Evolutionary conservation across 1,140 invertebrate genomes (phyloP).

Genomic region (Drosophila repleta): DNA sequence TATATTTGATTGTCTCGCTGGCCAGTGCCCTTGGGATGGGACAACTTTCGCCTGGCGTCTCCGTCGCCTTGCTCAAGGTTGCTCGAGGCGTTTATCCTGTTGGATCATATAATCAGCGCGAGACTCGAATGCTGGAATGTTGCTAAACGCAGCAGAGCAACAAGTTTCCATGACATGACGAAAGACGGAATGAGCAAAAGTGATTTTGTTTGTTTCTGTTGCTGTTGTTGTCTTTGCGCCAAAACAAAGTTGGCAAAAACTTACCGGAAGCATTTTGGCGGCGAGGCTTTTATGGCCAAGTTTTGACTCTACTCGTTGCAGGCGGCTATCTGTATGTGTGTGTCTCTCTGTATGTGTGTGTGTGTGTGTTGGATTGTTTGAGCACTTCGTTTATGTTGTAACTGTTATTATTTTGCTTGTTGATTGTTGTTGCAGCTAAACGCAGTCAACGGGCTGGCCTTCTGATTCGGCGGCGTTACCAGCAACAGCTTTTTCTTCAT

Average conservation of each 20-base stretch:
- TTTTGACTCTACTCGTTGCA: constrained; percentile 29
- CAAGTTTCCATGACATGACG: constrained; percentile 19
- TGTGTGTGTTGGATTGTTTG: constrained; percentile 1
- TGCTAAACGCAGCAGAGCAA: constrained; percentile 13
- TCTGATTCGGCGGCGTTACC: constrained; percentile 17
- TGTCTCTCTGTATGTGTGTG: constrained; percentile 32
- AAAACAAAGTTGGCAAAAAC: constrained; percentile 33
- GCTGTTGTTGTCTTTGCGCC: not conserved
- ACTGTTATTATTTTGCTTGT: constrained; percentile 34
- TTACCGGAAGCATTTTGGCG: constrained; percentile 79
- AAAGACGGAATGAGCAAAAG: constrained; percentile 13
- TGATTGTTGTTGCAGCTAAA: constrained; percentile 25
- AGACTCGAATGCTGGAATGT: not conserved
- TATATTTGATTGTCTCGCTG: no score
- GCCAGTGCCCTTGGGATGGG: constrained; percentile 8
- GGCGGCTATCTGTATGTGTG: constrained; percentile 27
- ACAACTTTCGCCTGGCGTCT: constrained; percentile 21
- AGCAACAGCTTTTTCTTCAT: constrained; percentile 24
- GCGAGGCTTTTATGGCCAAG: constrained; percentile 52
- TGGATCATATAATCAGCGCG: constrained; percentile 6
- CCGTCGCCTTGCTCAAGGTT: constrained; percentile 28
- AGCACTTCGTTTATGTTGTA: constrained; percentile 26
- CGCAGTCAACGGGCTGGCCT: constrained; percentile 20
- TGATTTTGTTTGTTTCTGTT: not conserved
- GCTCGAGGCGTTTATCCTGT: constrained; percentile 20